A percentile compares a stretch with the other conserved stretches of the same genome.
These are phyloP conservation scores for Octonoba sinensis DNA, from an alignment of 2,888 invertebrate genomes.

Conservation along the genomic window DNA sequence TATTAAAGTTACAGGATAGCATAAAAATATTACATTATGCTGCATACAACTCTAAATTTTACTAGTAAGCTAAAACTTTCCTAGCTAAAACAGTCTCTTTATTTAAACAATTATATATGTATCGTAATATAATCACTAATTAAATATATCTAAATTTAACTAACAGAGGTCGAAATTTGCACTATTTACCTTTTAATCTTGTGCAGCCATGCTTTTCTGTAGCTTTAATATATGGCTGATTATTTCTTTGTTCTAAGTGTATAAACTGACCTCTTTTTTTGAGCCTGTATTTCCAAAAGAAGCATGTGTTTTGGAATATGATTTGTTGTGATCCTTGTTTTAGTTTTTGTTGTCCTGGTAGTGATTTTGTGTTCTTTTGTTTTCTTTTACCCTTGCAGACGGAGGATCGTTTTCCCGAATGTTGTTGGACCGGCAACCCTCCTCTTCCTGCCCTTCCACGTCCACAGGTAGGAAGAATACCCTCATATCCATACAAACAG, in stretches of 20 bases:
- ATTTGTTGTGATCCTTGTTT: constrained; percentile 59
- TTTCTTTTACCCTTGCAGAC: constrained; percentile 63
- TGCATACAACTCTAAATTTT: no score
- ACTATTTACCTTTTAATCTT: no score
- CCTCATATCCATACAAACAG: constrained; percentile 24
- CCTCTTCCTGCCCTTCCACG: constrained; percentile 56
- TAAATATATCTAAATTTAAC: no score
- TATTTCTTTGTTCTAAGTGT: constrained; percentile 6
- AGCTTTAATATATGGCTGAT: constrained; percentile 6
- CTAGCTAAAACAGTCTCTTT: no score
- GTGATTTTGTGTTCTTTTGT: constrained; percentile 65
- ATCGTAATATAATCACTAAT: no score
- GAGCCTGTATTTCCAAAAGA: constrained; percentile 42
- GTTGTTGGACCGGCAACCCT: constrained; percentile 64
- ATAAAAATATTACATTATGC: no score
- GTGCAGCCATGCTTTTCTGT: no score
- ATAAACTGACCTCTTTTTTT: constrained; percentile 42
- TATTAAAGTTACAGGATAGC: no score
- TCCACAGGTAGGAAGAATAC: constrained; percentile 59
- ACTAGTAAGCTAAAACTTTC: no score
- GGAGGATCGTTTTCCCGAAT: constrained; percentile 64
- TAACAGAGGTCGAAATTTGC: no score
- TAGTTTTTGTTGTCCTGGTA: constrained; percentile 58
- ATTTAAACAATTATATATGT: no score
- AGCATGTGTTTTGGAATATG: constrained; percentile 56